Base-by-base conservation (phyloP, 2,797 vertebrate genomes). In the Okamejei kenojei region DNA sequence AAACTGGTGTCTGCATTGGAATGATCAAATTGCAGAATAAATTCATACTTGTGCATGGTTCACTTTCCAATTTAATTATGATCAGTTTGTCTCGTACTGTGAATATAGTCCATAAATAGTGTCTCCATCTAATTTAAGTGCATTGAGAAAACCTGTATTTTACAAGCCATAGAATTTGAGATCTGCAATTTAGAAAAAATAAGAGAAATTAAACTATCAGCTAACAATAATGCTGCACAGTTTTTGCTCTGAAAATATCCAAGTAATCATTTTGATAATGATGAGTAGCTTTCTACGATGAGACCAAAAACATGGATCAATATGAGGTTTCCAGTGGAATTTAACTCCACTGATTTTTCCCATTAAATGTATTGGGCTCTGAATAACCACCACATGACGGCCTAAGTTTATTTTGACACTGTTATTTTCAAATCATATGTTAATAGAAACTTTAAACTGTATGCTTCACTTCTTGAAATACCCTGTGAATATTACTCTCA, bases 321-420 rank as follows among this genome's bases (percentile, higher is more conserved):
- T 76, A 15, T 74, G 65, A 4, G 71, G 35, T 29, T 54, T 7
- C 19, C 21, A 65, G 7, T 23, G 45, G 11, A 54, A 92, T 58
- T 15, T 92, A 38, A 38, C 23, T 29, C 21, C 73, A 92, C 26
- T 58, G 45, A 54, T 32, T 92, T 54, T 19, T 92, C 21, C 38
- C 13, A 76, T n/a, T 54, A n/a, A 54, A 23, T 38, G 11, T n/a
- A 58, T 76, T 76, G 35, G 71, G 71, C 26, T 92, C 35, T 76
- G 54, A 71, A 45, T 91, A 6, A 38, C 35, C 45, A 71, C 35
- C 35, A 9, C 63, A 45, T 73, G n/a, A 71, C 26, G 26, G 21
- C 11, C 26, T 91, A 38, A 54, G 71, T 91, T 91, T 91, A 92
- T 76, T 58, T 73, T 74, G 45, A 92, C 26, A 54, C 23, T 74